Evolutionary conservation across 2,113 vertebrate species (phyloP).

Genomic region (Nymphicus hollandicus): DNA sequence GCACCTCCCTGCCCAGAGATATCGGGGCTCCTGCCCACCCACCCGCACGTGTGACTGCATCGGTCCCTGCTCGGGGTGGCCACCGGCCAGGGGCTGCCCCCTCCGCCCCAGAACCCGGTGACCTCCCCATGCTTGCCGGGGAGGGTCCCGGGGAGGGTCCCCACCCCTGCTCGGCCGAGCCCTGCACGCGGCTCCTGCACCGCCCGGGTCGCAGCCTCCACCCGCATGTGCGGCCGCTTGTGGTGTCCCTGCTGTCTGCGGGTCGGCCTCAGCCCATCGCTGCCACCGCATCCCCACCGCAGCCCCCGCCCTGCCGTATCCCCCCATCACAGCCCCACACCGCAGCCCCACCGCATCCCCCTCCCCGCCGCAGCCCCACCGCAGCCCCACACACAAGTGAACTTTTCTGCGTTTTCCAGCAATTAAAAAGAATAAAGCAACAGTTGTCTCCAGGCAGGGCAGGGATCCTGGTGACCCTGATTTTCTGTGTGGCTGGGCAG

Average conservation of each 20-base stretch:
- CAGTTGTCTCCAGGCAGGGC: conserved; percentile 67
- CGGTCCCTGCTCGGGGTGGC: not conserved
- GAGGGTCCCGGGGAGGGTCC: not conserved
- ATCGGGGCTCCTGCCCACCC: not conserved
- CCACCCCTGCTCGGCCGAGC: not conserved
- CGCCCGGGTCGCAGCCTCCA: not conserved
- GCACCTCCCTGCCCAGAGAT: not conserved
- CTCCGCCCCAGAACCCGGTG: not conserved
- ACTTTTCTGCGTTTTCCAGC: conserved; percentile 65
- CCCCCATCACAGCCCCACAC: not conserved
- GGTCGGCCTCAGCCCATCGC: not conserved
- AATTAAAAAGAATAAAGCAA: conserved; percentile 70
- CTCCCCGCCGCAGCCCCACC: not conserved
- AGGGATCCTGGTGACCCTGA: conserved; percentile 66
- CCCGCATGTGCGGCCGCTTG: not conserved
- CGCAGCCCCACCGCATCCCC: not conserved
- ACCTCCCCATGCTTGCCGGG: accelerated
- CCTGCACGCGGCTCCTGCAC: not conserved
- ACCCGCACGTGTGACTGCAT: accelerated
- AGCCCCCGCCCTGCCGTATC: too few species aligned
- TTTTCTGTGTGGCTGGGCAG: conserved; percentile 77
- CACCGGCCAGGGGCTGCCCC: not conserved
- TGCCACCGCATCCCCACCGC: not conserved
- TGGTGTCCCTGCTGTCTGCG: not conserved
- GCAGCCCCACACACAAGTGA: conserved; percentile 58